phyloP scores from a whole-genome alignment of 37 sponge, comb jelly and placozoan genomes.

The Aphrocallistes beatrix region DNA sequence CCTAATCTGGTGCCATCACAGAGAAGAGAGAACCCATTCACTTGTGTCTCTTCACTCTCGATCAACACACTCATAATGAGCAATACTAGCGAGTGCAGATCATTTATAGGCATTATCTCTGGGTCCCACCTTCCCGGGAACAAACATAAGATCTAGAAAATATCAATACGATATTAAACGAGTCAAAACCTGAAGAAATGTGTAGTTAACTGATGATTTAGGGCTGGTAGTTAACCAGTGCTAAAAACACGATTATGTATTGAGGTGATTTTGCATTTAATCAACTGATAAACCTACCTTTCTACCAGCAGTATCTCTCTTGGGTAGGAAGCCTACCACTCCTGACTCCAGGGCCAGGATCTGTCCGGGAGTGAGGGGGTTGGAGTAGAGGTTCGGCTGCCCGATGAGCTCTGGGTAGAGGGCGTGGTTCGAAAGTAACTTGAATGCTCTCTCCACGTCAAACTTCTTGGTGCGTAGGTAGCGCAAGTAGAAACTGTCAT shows the following conservation, averaged over 20 bases:
- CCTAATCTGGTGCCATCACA: constrained; percentile 35
- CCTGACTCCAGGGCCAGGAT: constrained; percentile 40
- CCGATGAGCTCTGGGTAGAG: constrained; percentile 7
- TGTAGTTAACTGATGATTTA: too few species aligned
- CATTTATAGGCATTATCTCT: constrained; percentile 22
- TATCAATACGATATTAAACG: too few species aligned
- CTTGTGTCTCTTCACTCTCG: constrained; percentile 37
- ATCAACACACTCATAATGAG: constrained; percentile 41
- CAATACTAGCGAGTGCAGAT: constrained; percentile 27
- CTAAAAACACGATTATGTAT: too few species aligned
- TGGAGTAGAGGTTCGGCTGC: constrained; percentile 38
- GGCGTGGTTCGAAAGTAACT: constrained; percentile 28
- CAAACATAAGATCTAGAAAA: constrained; percentile 13
- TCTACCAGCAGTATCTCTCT: constrained; percentile 35
- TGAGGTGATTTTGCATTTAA: too few species aligned
- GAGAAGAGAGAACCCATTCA: constrained; percentile 43
- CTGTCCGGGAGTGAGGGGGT: not conserved
- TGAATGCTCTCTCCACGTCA: constrained; percentile 34
- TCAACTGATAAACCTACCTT: too few species aligned
- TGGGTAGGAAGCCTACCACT: constrained; percentile 24
- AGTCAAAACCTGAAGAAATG: too few species aligned
- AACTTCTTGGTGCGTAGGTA: constrained; percentile 56
- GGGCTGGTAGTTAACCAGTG: too few species aligned
- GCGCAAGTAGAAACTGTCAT: constrained; percentile 32
- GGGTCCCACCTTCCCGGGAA: constrained; percentile 45